A percentile compares a stretch with the other conserved stretches of the same genome.
These are phyloP conservation scores for Anoura caudifer DNA, from an alignment of 2,113 vertebrate species.

Conservation along the genomic window DNA sequence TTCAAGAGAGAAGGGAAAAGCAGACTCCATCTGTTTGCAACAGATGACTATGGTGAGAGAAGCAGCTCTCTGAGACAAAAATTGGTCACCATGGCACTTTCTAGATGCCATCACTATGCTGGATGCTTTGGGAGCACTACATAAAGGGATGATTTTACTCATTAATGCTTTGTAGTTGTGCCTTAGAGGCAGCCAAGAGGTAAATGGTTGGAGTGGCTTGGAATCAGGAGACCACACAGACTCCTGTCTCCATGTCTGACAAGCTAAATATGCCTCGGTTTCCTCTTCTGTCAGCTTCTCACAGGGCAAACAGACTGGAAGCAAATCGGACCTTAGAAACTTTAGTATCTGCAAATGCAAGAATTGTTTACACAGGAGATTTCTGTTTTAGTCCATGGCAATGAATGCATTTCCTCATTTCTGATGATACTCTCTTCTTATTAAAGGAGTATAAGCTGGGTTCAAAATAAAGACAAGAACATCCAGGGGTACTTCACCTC, in stretches of 20 bases:
- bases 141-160: background rate
- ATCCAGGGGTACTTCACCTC: background rate
- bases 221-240: background rate
- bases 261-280: background rate
- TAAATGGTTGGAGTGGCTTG: background rate
- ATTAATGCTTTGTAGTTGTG: background rate
- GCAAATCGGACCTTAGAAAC: background rate
- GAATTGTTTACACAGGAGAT: background rate
- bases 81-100: background rate
- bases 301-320: background rate
- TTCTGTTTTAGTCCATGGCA: background rate
- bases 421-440: background rate
- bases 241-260: background rate
- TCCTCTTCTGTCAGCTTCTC: background rate
- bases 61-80: background rate
- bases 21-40: slow-evolving; percentile 61
- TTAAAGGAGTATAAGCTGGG: background rate
- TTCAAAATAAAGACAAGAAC: background rate
- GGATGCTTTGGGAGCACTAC: background rate
- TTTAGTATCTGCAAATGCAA: background rate
- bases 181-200: background rate
- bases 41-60: slow-evolving; percentile 62
- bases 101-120: background rate
- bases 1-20: slow-evolving; percentile 76
- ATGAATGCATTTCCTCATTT: background rate